A percentile compares a stretch with the other conserved stretches of the same genome.
phyloP scores from a whole-genome alignment of 1,140 invertebrate genomes.

The Halotydeus destructor region DNA sequence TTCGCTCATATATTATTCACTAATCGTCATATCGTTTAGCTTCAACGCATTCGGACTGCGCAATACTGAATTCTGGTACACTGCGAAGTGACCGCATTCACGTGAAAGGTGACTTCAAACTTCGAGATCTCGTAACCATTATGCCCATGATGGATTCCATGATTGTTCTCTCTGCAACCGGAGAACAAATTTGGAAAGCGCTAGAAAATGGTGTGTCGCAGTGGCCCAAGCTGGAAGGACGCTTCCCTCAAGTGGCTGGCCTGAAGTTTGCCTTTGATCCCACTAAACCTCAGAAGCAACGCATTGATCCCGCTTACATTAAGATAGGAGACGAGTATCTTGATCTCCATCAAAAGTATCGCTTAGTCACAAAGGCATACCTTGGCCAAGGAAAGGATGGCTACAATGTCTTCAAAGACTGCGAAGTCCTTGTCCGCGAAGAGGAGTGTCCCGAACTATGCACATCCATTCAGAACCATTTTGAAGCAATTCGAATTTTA shows the following conservation, averaged over 20 bases:
- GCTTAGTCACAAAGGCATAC: conserved; percentile 59
- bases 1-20: no score
- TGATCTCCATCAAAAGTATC: conserved; percentile 40
- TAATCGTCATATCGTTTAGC: no score
- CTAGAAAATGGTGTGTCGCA: conserved; percentile 56
- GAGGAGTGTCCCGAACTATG: conserved; percentile 60
- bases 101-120: conserved; percentile 51
- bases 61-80: conserved; percentile 67
- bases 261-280: conserved; percentile 67
- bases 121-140: conserved; percentile 55
- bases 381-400: conserved; percentile 50
- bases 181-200: conserved; percentile 41
- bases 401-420: conserved; percentile 50
- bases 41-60: conserved; percentile 56
- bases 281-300: conserved; percentile 37
- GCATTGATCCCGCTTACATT: conserved; percentile 46
- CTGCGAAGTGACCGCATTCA: conserved; percentile 52
- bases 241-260: conserved; percentile 60
- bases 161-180: conserved; percentile 41
- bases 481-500: conserved; percentile 56
- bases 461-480: conserved; percentile 64
- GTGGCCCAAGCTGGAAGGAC: conserved; percentile 55
- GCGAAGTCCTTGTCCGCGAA: conserved; percentile 46
- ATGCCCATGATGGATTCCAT: conserved; percentile 63
- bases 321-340: conserved; percentile 64